Evolutionary conservation across 2,797 vertebrate species (phyloP).

Genomic region (Phrynocephalus vlangalii): DNA sequence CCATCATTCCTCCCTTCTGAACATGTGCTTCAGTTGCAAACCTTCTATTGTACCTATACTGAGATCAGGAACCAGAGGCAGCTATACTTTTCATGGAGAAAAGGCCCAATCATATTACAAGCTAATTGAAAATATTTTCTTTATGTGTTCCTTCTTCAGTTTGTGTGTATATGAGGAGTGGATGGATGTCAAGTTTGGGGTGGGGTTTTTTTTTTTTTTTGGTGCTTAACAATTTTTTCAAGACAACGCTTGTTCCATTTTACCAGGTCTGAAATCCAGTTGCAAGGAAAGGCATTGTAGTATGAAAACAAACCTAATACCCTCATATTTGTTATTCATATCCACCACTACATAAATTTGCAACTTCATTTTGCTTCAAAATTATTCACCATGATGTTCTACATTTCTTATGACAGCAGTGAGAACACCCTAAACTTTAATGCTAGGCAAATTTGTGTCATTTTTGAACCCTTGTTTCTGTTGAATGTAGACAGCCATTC

Average conservation of each 20-base stretch:
- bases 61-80: neutral
- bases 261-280: slow-evolving; percentile 14
- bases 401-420: neutral
- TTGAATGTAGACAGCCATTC: neutral
- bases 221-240: neutral
- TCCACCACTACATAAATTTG: neutral
- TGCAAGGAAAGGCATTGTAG: neutral
- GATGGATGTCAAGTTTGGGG: too few species aligned
- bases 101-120: neutral
- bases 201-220: neutral
- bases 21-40: neutral
- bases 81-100: neutral
- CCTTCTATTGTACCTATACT: neutral
- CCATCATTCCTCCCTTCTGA: neutral
- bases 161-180: neutral
- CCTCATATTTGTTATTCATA: neutral
- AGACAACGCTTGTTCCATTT: neutral
- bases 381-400: neutral
- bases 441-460: neutral
- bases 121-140: neutral
- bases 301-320: neutral
- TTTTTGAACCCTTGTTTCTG: neutral
- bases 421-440: neutral
- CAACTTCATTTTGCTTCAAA: neutral
- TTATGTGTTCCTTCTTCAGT: neutral